Evolutionary conservation across 2,797 vertebrate species (phyloP).

Genomic region (Bovichtus variegatus): DNA sequence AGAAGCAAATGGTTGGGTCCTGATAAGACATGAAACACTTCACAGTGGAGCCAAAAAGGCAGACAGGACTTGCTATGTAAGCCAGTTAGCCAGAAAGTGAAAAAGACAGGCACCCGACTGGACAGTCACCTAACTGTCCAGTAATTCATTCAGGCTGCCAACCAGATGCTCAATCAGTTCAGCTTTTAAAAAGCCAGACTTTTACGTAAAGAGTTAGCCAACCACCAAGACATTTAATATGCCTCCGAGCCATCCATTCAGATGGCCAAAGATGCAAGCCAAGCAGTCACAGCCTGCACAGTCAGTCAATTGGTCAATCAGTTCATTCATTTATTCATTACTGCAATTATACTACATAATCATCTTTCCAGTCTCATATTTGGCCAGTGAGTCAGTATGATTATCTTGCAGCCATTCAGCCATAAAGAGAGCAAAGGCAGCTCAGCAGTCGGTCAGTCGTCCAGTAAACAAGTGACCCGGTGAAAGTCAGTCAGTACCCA

Average conservation of each 20-base stretch:
- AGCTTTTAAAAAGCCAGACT: conserved; percentile 46
- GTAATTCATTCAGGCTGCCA: conserved; percentile 45
- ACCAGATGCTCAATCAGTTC: conserved; percentile 31
- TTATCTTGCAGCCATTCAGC: conserved; percentile 44
- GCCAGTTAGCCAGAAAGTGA: conserved; percentile 50
- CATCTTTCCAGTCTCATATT: conserved; percentile 47
- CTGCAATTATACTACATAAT: conserved; percentile 62
- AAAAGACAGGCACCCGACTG: conserved; percentile 38
- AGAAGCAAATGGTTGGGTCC: conserved; percentile 74
- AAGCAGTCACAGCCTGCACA: conserved; percentile 51
- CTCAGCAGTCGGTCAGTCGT: conserved; percentile 20
- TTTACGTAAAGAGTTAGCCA: conserved; percentile 34
- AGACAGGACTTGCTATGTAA: conserved; percentile 56
- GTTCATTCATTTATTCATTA: conserved; percentile 64
- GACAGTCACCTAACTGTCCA: conserved; percentile 45
- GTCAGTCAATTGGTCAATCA: conserved; percentile 46
- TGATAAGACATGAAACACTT: conserved; percentile 80
- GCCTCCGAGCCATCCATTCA: conserved; percentile 35
- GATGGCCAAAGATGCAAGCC: conserved; percentile 33
- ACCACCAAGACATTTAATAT: conserved; percentile 47
- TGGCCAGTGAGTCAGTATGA: conserved; percentile 54
- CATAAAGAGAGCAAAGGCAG: conserved; percentile 26
- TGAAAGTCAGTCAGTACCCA: not conserved
- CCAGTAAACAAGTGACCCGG: conserved; percentile 5
- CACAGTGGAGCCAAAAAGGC: conserved; percentile 60